Evolutionary conservation across 2,888 invertebrate species (phyloP), one percentile per base, ranked within the genome.

Genomic region (Eilema caniola): DNA sequence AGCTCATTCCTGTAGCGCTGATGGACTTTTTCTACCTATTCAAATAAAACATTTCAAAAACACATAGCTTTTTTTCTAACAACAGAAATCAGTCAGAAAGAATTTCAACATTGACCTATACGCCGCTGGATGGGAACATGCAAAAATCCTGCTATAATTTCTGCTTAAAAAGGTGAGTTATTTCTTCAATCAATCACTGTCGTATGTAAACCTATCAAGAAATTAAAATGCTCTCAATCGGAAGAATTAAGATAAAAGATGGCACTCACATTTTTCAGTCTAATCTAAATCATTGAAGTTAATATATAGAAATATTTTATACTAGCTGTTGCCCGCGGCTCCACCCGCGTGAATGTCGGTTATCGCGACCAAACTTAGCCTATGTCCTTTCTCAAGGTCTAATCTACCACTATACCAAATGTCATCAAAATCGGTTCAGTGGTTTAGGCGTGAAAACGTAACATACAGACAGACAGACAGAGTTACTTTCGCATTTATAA

Each of bases 141-240:
- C 14, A 41, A 60, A 53, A 31, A 31, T 53, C 5, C 25, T 24
- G 65, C 14, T 67, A 47, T 66, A 56, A 28, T 60, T 56, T 67
- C 20, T 47, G 31, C 41, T 28, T 31, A 60, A 68, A 61, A 61
- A 65, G 56, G 61, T 33, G 65, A 64, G 71, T 70, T 67, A 74
- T 74, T 77, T 56, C 67, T 69, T 78, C 77, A 75, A 85, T 85
- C 78, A 84, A 83, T 85, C 85, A 83, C 70, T 80, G 81, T 79
- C 79, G 66, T 68, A 70, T 72, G 72, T 73, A 78, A 79, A 77
- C 76, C 81, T 75, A 81, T 82, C 82, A 80, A 82, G 77, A 76
- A 82, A 82, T 82, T 83, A 76, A 84, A 84, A 82, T 71, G 65
- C 78, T 71, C 72, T 81, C 78, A 75, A 72, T 79, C 73, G 78